Evolutionary conservation across 2,113 vertebrate genomes (phyloP), one percentile per base, ranked within the genome.

Genomic region (Artemisiospiza belli): DNA sequence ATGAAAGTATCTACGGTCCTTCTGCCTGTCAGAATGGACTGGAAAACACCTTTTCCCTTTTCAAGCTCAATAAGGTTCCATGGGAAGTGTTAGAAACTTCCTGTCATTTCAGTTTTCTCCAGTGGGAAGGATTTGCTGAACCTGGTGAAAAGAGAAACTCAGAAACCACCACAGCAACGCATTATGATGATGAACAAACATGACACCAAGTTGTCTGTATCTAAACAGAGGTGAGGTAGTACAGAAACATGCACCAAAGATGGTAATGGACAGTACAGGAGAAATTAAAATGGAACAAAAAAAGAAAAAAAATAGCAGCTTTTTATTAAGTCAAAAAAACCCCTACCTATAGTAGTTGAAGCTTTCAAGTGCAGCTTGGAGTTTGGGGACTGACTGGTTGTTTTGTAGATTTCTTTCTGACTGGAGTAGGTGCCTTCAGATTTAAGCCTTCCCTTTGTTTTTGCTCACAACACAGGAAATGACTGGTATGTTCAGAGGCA

Each of bases 241-340:
- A 77, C 2, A 59, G 19, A 23, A 12, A 39, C 0, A 0, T 41
- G 33, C 24, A 57, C 5, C 5, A 10, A 61, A 61, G 23, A 31
- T 35, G 15, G 2, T 35, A 79, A 64, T 15, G 21, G 30, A 54
- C 2, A 43, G 12, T 47, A 30, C 8, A 61, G 5, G 23, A 77
- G 37, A 74, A 89, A 61, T n/a, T 16, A 43, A 83, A 83, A 77
- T 28, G 4, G 12, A 55, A 52, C 51, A 52, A 54, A 30, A 54
- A 52, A 37, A 6, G 17, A 44, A 16, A 16, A 37, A 47, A 66
- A 46, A 27, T 24, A 28, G 33, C 15, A 51, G 22, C 1, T 76
- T 87, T 87, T 69, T 73, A 55, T 30, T 3, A 39, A 27, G 14
- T 61, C 10, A 33, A 35, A 47, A 47, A 64, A 28, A 6, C 0